Conservation (phyloP, 2,113 vertebrate genomes). For the Phrynosoma blainvillii region DNA sequence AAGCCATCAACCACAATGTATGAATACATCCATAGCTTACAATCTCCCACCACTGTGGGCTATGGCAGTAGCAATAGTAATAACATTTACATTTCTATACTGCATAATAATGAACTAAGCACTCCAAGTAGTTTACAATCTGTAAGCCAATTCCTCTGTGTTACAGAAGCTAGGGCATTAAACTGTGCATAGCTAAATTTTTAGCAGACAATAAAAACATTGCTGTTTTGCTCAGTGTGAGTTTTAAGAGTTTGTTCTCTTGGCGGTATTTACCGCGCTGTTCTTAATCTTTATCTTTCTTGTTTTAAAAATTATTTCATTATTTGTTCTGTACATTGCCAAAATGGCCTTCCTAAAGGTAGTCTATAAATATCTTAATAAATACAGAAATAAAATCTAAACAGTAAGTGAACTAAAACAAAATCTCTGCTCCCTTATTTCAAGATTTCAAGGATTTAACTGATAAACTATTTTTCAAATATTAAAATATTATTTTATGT, state of each 20-base stretch:
- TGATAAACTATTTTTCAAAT: not conserved
- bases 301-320: not conserved
- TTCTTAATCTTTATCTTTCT: not conserved
- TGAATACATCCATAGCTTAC: not conserved
- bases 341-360: too few relatives aligned
- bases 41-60: not conserved
- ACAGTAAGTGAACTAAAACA: conserved; percentile 11
- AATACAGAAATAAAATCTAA: not conserved
- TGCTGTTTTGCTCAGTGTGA: too few relatives aligned
- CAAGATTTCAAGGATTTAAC: not conserved
- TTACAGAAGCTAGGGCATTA: too few relatives aligned
- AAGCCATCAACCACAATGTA: too few relatives aligned
- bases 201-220: too few relatives aligned
- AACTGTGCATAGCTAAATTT: too few relatives aligned
- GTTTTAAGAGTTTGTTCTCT: not conserved
- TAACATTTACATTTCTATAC: not conserved
- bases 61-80: too few relatives aligned
- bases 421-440: not conserved
- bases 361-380: not conserved
- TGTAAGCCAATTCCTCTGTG: too few relatives aligned
- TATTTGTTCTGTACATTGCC: not conserved
- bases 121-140: too few relatives aligned
- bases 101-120: too few relatives aligned
- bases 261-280: not conserved
- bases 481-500: too few relatives aligned